These are phyloP conservation scores for Danio aesculapii DNA, from an alignment of 2,797 vertebrate species.

Conservation along the genomic window DNA sequence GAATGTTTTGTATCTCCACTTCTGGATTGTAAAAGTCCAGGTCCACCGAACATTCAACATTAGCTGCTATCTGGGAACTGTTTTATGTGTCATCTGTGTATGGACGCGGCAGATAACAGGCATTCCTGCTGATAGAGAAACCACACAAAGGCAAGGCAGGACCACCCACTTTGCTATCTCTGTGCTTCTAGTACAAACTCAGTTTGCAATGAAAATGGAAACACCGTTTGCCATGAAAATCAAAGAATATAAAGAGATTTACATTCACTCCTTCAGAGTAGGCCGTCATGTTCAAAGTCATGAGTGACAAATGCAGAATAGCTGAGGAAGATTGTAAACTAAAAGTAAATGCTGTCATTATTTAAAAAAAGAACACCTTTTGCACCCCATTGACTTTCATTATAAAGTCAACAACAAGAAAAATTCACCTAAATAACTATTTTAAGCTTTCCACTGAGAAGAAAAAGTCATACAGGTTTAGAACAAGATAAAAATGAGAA, in stretches of 20 bases:
- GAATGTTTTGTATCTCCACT: not conserved
- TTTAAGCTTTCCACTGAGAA: not conserved
- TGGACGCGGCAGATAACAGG: conserved; percentile 16
- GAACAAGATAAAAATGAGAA: too few relatives aligned
- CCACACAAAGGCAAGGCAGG: not conserved
- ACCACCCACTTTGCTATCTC: not conserved
- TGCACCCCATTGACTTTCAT: not conserved
- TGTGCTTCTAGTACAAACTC: too few relatives aligned
- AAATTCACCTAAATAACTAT: not conserved
- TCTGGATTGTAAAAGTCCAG: not conserved
- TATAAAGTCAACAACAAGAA: not conserved
- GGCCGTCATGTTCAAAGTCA: not conserved
- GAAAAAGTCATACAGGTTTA: not conserved
- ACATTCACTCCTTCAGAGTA: not conserved
- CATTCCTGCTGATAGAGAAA: conserved; percentile 32
- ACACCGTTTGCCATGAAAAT: not conserved
- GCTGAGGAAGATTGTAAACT: not conserved
- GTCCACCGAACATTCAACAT: not conserved
- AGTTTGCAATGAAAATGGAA: too few relatives aligned
- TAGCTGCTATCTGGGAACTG: conserved; percentile 19
- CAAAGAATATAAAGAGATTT: not conserved
- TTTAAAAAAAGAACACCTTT: not conserved
- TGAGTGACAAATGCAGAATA: not conserved
- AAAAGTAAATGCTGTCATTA: not conserved
- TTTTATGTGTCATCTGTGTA: not conserved